Conservation (phyloP, 2,888 invertebrate species). For the Drosophila diplacantha region DNA sequence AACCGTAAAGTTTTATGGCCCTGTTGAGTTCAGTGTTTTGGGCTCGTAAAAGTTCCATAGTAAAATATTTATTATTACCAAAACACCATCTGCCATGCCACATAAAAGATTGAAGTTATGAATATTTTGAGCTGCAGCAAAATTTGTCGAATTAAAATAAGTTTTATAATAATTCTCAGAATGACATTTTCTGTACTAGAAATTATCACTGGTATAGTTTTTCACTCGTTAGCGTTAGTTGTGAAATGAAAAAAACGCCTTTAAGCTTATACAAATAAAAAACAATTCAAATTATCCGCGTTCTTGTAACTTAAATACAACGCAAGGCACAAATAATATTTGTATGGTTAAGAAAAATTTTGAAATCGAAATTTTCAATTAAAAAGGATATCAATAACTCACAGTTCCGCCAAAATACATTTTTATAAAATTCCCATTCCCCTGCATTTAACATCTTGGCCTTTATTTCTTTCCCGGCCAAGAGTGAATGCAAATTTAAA, state of each 20-base stretch:
- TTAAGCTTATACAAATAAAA: too few relatives aligned
- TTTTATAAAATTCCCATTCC: not conserved
- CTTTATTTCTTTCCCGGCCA: not conserved
- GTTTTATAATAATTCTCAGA: too few relatives aligned
- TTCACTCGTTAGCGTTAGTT: too few relatives aligned
- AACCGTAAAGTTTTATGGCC: slow-evolving; percentile 18
- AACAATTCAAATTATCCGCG: too few relatives aligned
- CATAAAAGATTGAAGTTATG: slow-evolving; percentile 16
- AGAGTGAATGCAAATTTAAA: slow-evolving; percentile 4
- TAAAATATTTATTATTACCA: slow-evolving; percentile 21
- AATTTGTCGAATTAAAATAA: not conserved
- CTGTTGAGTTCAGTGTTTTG: slow-evolving; percentile 10
- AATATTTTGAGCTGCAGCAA: not conserved
- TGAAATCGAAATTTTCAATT: not conserved
- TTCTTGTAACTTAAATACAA: too few relatives aligned
- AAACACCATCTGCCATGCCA: slow-evolving; percentile 10
- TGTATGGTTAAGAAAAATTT: not conserved
- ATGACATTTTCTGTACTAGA: too few relatives aligned
- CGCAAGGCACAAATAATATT: not conserved
- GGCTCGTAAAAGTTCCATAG: slow-evolving; percentile 3
- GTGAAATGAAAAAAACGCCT: too few relatives aligned
- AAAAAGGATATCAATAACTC: not conserved
- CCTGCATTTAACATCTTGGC: slow-evolving; percentile 2
- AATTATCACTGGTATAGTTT: too few relatives aligned
- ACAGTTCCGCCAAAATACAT: not conserved